Evolutionary conservation across 2,888 invertebrate species (phyloP).

Genomic region (Noctua comes): DNA sequence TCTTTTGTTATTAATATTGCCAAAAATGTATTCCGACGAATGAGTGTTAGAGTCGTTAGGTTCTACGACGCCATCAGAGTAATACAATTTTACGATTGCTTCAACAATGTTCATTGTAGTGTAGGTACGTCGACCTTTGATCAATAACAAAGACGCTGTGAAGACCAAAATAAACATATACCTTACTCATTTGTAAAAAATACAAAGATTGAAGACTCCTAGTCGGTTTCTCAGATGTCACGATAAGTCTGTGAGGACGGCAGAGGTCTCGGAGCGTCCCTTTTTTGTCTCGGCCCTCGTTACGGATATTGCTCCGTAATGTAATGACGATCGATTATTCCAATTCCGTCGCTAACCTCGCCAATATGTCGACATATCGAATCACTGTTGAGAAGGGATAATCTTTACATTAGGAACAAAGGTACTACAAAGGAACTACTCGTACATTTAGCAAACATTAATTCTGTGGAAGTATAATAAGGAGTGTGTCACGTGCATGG

Average conservation of each 20-base stretch:
- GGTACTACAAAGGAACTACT: constrained; percentile 13
- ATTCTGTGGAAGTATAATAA: constrained; percentile 5
- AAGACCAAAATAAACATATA: constrained; percentile 33
- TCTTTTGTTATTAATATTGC: constrained; percentile 18
- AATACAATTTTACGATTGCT: constrained; percentile 34
- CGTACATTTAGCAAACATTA: constrained; percentile 24
- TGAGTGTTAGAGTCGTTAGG: constrained; percentile 29
- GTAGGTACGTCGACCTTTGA: constrained; percentile 12
- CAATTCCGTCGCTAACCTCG: constrained; percentile 40
- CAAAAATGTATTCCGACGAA: constrained; percentile 19
- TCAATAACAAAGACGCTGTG: constrained; percentile 18
- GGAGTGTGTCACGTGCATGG: not conserved
- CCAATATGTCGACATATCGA: constrained; percentile 52
- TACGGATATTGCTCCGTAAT: constrained; percentile 63
- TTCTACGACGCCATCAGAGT: constrained; percentile 32
- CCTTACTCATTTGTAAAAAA: constrained; percentile 35
- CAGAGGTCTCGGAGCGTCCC: constrained; percentile 41
- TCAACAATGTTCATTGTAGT: constrained; percentile 5
- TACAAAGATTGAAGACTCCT: constrained; percentile 41
- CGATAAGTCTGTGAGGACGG: constrained; percentile 33
- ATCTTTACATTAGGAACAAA: constrained; percentile 36
- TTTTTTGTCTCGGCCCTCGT: constrained; percentile 62
- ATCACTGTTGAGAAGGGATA: constrained; percentile 48
- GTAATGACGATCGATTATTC: constrained; percentile 67
- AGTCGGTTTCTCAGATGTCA: constrained; percentile 44